Evolutionary conservation across 2,888 invertebrate species (phyloP), one percentile per base, ranked within the genome.

Genomic region (Aleiodes testaceus): DNA sequence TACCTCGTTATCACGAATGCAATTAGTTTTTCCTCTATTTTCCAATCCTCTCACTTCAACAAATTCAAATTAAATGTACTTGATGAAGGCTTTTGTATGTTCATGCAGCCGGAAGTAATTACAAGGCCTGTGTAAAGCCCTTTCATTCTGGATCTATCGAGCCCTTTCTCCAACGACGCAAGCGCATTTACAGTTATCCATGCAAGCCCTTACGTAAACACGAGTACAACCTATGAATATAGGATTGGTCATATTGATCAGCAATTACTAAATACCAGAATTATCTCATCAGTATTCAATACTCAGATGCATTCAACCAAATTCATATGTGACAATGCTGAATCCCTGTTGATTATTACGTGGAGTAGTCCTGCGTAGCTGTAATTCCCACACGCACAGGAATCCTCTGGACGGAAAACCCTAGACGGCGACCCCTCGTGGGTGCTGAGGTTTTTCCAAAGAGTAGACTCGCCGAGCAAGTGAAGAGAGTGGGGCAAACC

Each of bases 91-190:
- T 59, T 36, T 36, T 9, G 9, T 59, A 6, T 36, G 59, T 18
- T 53, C 45, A 64, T 7, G n/a, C 36, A 61, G 14, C 36, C 55
- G 63, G 20, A 47, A 66, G 61, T 66, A 71, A 71, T 65, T 52
- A 45, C 22, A 50, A 22, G 11, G 14, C 4, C 20, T 14, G 22
- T 47, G 44, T 45, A 5, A 63, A 63, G 20, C n/a, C 44, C 63
- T 22, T 45, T 20, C 45, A 45, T 44, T 63, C 22, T 18, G 18
- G 44, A 63, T 68, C 30, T 68, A 72, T 72, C 45, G 72, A 72
- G 63, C 72, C 49, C 61, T 53, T 61, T 44, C 20, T 26, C 16
- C 45, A 12, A 45, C 18, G 36, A 50, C 71, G 72, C 72, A 67
- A 12, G 63, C 72, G 72, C 66, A 70, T 26, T 53, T 2, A 12